Percentiles rank a stretch among this genome's conserved stretches.
These are phyloP conservation scores for Deilephila porcellus DNA, from an alignment of 2,888 invertebrate genomes.

Conservation along the genomic window DNA sequence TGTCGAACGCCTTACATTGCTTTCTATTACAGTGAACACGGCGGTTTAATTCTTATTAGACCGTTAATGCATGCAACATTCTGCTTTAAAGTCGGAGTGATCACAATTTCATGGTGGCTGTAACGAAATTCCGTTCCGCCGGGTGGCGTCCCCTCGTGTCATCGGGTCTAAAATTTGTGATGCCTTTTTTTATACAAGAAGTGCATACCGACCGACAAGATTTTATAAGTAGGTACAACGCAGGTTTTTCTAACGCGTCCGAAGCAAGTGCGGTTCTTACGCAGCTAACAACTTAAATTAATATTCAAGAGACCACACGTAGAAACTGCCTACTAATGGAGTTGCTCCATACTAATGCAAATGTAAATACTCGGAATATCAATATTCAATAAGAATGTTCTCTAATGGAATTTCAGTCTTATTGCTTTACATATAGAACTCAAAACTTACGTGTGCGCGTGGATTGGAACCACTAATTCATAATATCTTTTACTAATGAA, in stretches of 20 bases:
- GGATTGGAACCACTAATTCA: slow-evolving; percentile 10
- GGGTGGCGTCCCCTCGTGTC: slow-evolving; percentile 19
- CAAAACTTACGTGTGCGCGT: not conserved
- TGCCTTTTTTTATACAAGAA: slow-evolving; percentile 22
- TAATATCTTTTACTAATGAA: slow-evolving; percentile 24
- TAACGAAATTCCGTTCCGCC: slow-evolving; percentile 31
- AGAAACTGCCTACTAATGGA: slow-evolving; percentile 20
- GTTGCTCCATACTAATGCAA: slow-evolving; percentile 29
- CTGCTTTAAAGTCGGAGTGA: not conserved
- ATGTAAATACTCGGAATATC: slow-evolving; percentile 26
- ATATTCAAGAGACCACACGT: slow-evolving; percentile 25
- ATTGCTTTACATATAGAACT: not conserved
- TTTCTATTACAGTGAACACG: not conserved
- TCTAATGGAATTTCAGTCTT: not conserved
- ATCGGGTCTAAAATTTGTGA: slow-evolving; percentile 19
- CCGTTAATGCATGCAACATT: not conserved
- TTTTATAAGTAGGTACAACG: not conserved
- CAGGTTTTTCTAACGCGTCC: not conserved
- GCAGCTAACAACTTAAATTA: slow-evolving; percentile 17
- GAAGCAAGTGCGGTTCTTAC: not conserved
- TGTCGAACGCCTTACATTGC: not conserved
- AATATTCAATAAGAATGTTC: slow-evolving; percentile 14
- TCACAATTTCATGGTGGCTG: slow-evolving; percentile 9
- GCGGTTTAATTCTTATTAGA: not conserved
- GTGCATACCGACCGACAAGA: not conserved